Base-by-base conservation (phyloP, 2,888 invertebrate genomes). In the Acanthacorydalis orientalis region DNA sequence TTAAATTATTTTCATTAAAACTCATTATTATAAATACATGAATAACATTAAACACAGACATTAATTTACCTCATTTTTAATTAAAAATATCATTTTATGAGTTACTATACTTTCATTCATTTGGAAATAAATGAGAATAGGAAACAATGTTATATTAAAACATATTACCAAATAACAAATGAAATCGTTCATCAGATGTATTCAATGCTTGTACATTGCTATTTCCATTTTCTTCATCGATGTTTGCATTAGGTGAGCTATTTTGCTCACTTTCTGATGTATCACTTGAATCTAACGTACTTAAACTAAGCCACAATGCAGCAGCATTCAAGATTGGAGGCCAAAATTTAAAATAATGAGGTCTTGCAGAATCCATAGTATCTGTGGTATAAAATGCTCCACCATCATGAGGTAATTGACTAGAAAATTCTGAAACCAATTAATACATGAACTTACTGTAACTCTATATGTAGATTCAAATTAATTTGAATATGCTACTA, bases 311-410 rank as follows among this genome's bases (percentile, higher is more conserved):
- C 87, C 90, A 88, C 1, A 96, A 72, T 0, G 93, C 81, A 0
- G 91, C 86, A 1, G 97, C 97, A 61, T 93, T 85, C 31, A 98
- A 74, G 53, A 98, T 83, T 0, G 95, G 86, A 0, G 97, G 91
- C 97, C 97, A 98, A 1, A 91, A 84, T 55, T 82, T 77, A 15
- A 78, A 76, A 67, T 98, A 98, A 64, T 96, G 92, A 12, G 83
- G 82, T 44, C 93, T 79, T 1, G 95, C 90, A 9, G 84, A 84
- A 57, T 96, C 95, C 57, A 91, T 89, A 0, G 95, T 93, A 60
- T 97, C 96, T 31, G 89, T 88, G 0, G 92, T 92, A 67, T 96
- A 98, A 68, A 98, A 98, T 12, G 97, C 90, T 4, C 97, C 97
- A 45, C 96, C 97, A 55, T 91, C 90, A 59, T 89, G 87, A 0